Conservation (phyloP, 2,797 vertebrate species). For the Phrynocephalus forsythii region DNA sequence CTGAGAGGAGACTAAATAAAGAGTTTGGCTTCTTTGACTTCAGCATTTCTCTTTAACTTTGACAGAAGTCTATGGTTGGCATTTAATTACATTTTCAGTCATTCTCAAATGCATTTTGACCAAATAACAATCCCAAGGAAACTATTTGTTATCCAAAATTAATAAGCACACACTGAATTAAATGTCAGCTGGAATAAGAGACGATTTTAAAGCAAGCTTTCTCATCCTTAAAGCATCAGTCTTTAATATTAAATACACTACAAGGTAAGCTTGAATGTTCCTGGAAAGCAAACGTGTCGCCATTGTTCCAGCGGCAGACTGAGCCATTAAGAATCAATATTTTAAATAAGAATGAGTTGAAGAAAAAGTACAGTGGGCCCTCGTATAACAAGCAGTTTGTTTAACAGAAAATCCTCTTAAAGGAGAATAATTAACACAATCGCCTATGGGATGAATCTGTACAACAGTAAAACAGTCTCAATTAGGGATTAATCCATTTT, state of each 20-base stretch:
- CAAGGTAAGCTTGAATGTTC: conserved; percentile 37
- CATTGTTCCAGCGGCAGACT: background rate
- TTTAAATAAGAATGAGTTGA: background rate
- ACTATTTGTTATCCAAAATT: conserved; percentile 61
- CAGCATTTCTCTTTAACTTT: background rate
- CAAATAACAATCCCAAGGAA: conserved; percentile 55
- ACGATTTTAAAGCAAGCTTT: conserved; percentile 57
- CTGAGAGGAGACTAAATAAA: background rate
- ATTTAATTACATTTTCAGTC: conserved; percentile 58
- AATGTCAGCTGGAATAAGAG: conserved; percentile 53
- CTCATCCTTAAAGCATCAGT: conserved; percentile 50
- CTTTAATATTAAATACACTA: conserved; percentile 48
- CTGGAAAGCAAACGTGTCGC: conserved; percentile 45
- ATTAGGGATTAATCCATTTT: too few relatives aligned
- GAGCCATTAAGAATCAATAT: background rate
- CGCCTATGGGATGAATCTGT: too few relatives aligned
- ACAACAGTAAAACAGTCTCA: too few relatives aligned
- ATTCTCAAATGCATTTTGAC: conserved; percentile 10
- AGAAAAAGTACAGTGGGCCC: rapidly evolving
- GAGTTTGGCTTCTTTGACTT: background rate
- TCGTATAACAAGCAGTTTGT: too few relatives aligned
- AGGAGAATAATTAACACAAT: too few relatives aligned
- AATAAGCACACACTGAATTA: conserved; percentile 67
- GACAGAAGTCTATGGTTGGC: conserved; percentile 1
- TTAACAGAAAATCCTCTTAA: too few relatives aligned